Conservation (phyloP, 1,140 invertebrate species). For the Apis dorsata region DNA sequence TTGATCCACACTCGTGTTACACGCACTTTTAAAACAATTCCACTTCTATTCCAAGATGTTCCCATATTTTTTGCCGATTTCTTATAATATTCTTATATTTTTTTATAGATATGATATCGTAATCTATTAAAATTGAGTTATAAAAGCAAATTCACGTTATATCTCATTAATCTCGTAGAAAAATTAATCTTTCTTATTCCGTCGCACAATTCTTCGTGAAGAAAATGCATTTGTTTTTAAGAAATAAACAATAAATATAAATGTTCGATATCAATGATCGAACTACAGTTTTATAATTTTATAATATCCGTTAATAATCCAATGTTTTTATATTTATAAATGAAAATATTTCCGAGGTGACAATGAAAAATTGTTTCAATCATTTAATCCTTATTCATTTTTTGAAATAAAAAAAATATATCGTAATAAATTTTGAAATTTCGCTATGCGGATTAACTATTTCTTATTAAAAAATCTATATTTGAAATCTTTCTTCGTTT, state of each 20-base stretch:
- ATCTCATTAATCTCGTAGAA: not conserved
- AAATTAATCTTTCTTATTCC: not conserved
- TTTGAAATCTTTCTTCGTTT: no score
- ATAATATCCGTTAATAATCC: not conserved
- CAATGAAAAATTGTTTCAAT: not conserved
- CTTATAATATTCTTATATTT: not conserved
- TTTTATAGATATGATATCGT: slow-evolving; percentile 15
- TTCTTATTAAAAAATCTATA: no score
- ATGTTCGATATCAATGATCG: not conserved
- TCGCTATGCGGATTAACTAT: no score
- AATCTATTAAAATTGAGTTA: not conserved
- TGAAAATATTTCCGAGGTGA: slow-evolving; percentile 21
- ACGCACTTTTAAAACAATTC: not conserved
- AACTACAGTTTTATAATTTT: not conserved
- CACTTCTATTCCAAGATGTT: not conserved
- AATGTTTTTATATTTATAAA: not conserved
- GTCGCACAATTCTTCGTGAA: not conserved
- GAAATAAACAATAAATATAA: not conserved
- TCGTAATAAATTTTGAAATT: not conserved
- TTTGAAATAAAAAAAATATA: not conserved
- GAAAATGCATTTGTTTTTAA: not conserved
- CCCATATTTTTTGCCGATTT: not conserved
- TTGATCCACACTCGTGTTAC: not conserved
- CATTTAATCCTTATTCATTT: not conserved
- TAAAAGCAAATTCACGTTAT: not conserved